Base-by-base conservation (phyloP, 2,113 vertebrate species). In the Brachypteracias leptosomus region DNA sequence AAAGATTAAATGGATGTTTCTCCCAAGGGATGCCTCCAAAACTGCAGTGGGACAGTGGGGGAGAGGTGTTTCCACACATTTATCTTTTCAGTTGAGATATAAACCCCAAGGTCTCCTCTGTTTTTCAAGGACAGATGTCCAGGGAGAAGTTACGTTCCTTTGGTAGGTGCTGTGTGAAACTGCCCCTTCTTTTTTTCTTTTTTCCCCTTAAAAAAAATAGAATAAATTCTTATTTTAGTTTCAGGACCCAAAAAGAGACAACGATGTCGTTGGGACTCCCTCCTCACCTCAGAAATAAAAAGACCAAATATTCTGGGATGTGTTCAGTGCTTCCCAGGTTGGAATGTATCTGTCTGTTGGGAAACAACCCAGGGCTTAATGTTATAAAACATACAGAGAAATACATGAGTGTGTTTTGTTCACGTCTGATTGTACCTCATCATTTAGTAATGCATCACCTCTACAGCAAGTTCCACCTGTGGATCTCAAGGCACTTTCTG, bases 101-200 rank as follows among this genome's bases (percentile, higher is more conserved):
- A 47, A 85, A 73, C 20, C 54, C 79, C 95, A 96, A 96, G 96
- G 96, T 90, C 92, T 92, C 36, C 59, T 83, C 72, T 81, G 24
- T 67, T 88, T 46, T 77, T 96, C 96, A 96, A 92, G 96, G 93
- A 74, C 95, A 93, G 52, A 90, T 57, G 75, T 65, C 72, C 57
- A 61, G 90, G 72, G 79, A 91, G 78, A 88, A 83, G 59, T 90
- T 86, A 15, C 5, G 62, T 89, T 94, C 85, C 84, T 91, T 68
- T 82, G 77, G 73, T 73, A 89, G 47, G 3, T 3, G 19, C 81
- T 47, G 42, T 67, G 79, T 94, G 88, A 96, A 96, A 89, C 25
- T 40, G 12, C 6, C 59, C 2, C 7, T 18, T 5, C 5, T 3
- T 2, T 10, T 19, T 13, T 17, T 65, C n/a, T 65, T 42, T 21